phyloP scores from a whole-genome alignment of 2,797 vertebrate genomes.

The Eulemur rubriventer region DNA sequence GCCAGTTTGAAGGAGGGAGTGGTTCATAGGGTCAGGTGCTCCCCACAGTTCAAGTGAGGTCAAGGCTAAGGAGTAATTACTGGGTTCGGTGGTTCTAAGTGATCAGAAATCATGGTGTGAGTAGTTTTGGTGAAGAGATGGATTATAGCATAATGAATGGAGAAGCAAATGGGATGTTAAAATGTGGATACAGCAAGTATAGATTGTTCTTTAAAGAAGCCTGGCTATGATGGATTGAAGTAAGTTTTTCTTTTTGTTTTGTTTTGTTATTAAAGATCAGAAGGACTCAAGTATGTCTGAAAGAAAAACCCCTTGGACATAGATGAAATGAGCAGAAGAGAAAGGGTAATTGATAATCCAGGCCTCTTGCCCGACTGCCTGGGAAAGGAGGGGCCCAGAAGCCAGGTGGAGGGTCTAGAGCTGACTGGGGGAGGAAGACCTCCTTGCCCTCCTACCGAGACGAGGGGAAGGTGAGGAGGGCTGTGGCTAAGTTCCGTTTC shows the following conservation, averaged over 20 bases:
- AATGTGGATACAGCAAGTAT: background rate
- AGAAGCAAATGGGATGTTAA: background rate
- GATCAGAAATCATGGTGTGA: background rate
- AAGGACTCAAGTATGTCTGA: background rate
- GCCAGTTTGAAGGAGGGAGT: background rate
- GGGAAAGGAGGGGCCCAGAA: background rate
- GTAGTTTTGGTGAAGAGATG: background rate
- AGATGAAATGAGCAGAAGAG: background rate
- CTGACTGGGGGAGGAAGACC: background rate
- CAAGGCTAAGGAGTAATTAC: background rate
- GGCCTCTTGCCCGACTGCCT: background rate
- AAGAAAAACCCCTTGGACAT: background rate
- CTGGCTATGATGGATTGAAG: background rate
- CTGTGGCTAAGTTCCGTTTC: background rate
- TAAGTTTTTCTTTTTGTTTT: background rate
- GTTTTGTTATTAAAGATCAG: background rate
- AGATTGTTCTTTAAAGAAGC: background rate
- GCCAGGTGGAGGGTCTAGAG: no score
- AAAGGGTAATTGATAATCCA: background rate
- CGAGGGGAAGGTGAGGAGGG: background rate
- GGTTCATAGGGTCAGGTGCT: background rate
- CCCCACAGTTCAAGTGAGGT: background rate
- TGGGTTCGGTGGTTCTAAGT: background rate
- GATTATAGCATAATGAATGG: background rate
- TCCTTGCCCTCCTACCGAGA: background rate